Base-by-base conservation (phyloP, 37 sponge, comb jelly and placozoan species). In the Hexactinellida sp. region DNA sequence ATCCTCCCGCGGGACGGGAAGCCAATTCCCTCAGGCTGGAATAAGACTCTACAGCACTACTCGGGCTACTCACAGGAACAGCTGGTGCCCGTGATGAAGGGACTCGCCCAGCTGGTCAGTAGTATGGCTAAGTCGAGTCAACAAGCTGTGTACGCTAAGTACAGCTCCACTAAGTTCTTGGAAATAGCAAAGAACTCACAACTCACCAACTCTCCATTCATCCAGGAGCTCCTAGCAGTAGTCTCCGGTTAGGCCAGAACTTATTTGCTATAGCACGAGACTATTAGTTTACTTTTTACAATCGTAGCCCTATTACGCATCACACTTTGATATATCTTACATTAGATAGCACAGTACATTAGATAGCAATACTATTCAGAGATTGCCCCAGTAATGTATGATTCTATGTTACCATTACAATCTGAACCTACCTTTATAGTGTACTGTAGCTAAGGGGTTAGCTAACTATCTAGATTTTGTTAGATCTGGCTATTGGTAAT, bases 111-210 rank as follows among this genome's bases (percentile, higher is more conserved):
- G 54, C 84, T 94, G 39, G 93, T 94, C 36, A 36, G 37, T 25
- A 85, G 86, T 39, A 92, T 93, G 88, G 82, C 41, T 38, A 88
- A 87, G n/a, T 37, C 90, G n/a, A 93, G 92, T 84, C 94, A 93
- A 87, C 95, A 98, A 83, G 99, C 99, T 37, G 95, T 95, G 36
- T 87, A 85, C 55, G 86, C 32, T 39, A 98, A 98, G 91, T 98
- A 98, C 89, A 86, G 90, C 39, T 88, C 89, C 24, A 86, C 85
- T 37, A 95, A 92, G 88, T 93, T 95, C 84, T 25, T 92, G 87
- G 28, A 51, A 28, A 85, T 94, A 30, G 89, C 94, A 30, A 91
- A 90, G 55, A 52, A 87, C 39, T 55, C 87, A 32, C 76, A 37
- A 16, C 91, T 95, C 76, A 63, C 76, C 5, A 23, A 32, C 3